phyloP scores from a whole-genome alignment of 2,888 invertebrate genomes.

The Agrochola litura region DNA sequence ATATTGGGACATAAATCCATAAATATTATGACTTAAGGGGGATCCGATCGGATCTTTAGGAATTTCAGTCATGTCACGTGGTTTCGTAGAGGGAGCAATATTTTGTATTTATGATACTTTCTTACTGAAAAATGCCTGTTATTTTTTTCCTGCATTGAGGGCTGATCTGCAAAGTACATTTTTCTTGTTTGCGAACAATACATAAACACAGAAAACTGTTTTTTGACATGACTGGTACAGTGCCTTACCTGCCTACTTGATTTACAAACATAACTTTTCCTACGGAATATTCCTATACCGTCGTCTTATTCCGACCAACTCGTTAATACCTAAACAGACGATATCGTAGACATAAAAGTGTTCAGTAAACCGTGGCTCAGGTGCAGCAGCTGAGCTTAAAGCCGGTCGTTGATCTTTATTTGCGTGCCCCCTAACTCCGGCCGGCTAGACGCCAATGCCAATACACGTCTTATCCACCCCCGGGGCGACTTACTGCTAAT shows the following conservation, averaged over 20 bases:
- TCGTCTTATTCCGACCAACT: not conserved
- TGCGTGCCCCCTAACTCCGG: slow-evolving; percentile 73
- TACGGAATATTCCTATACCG: not conserved
- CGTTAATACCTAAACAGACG: slow-evolving; percentile 32
- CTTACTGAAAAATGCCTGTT: not conserved
- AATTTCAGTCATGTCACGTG: not conserved
- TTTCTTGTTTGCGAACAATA: slow-evolving; percentile 3
- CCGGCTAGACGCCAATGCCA: slow-evolving; percentile 74
- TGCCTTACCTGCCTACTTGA: too few species aligned
- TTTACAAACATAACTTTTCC: not conserved
- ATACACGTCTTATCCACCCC: slow-evolving; percentile 77
- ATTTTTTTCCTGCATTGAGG: not conserved
- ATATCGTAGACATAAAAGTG: slow-evolving; percentile 64
- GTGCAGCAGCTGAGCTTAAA: slow-evolving; percentile 80
- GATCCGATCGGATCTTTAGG: too few species aligned
- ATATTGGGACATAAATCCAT: too few species aligned
- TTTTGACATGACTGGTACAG: not conserved
- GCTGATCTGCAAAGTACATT: not conserved
- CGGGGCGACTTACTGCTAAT: slow-evolving; percentile 72
- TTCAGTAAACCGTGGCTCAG: slow-evolving; percentile 76
- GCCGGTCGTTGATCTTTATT: slow-evolving; percentile 86
- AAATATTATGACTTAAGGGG: too few species aligned
- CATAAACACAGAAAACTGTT: not conserved
- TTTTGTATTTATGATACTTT: not conserved
- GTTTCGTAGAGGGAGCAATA: not conserved